Percentiles rank a stretch among this genome's conserved stretches.
Conservation (phyloP, 2,113 vertebrate genomes). For the Euleptes europaea region DNA sequence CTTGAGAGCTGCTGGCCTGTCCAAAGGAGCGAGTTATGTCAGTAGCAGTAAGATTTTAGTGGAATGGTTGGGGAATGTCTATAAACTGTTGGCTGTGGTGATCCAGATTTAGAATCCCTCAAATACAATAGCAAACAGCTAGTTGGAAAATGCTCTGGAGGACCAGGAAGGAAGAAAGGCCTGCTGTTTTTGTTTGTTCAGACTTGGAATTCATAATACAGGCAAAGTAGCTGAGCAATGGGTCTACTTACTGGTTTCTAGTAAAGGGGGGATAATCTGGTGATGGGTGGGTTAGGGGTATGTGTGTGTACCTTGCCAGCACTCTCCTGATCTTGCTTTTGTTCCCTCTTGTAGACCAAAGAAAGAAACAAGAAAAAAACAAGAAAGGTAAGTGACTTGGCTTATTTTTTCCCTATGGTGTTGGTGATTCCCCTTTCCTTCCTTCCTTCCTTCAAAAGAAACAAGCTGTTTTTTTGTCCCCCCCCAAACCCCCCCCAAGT, state of each 20-base stretch:
- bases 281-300: not conserved
- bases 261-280: not conserved
- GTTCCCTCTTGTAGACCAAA: constrained; percentile 85
- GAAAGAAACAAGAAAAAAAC: constrained; percentile 88
- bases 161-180: not conserved
- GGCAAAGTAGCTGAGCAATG: not conserved
- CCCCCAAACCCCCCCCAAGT: too few relatives aligned
- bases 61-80: not conserved
- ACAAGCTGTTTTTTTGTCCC: constrained; percentile 52
- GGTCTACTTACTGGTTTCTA: not conserved
- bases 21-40: not conserved
- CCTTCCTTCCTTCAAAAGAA: constrained; percentile 47
- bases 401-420: constrained; percentile 54
- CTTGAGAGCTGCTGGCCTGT: not conserved
- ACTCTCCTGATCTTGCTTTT: constrained; percentile 59
- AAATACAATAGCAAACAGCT: not conserved
- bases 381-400: constrained; percentile 91
- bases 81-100: not conserved
- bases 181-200: not conserved
- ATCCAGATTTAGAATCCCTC: not conserved
- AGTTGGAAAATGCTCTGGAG: not conserved
- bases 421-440: constrained; percentile 56
- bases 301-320: not conserved
- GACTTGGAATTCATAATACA: not conserved
- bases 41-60: not conserved